Evolutionary conservation across 1,140 invertebrate species (phyloP).

Genomic region (Leptoteleia sp.): DNA sequence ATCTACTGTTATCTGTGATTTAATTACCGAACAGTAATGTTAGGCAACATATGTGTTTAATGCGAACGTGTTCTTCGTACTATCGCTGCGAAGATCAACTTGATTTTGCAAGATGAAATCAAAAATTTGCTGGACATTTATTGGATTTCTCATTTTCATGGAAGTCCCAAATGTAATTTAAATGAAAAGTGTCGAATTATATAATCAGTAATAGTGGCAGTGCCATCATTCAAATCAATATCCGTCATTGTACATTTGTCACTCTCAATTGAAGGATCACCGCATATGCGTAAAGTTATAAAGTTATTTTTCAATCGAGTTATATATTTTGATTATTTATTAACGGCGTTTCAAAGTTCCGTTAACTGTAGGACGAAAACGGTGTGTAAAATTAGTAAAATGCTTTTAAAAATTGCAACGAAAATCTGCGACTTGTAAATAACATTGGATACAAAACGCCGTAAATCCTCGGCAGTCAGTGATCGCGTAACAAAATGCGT

Average conservation of each 20-base stretch:
- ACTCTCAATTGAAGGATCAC: no score
- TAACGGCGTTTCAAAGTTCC: no score
- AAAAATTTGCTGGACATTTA: slow-evolving; percentile 4
- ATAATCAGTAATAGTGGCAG: no score
- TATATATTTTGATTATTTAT: no score
- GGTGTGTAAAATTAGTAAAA: neutral
- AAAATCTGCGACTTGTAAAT: slow-evolving; percentile 19
- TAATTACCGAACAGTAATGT: slow-evolving; percentile 68
- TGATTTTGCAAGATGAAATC: slow-evolving; percentile 14
- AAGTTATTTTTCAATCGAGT: no score
- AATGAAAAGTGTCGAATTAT: neutral
- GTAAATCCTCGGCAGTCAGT: slow-evolving; percentile 20
- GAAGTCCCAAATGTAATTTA: no score
- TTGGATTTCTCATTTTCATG: no score
- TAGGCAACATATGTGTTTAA: slow-evolving; percentile 40
- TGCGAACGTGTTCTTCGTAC: slow-evolving; percentile 15
- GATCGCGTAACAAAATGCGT: no score
- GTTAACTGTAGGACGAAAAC: neutral
- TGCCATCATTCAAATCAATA: no score
- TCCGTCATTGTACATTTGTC: no score
- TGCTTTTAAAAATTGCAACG: slow-evolving; percentile 6
- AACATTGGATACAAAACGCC: neutral
- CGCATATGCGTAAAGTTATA: no score
- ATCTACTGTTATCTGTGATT: slow-evolving; percentile 74
- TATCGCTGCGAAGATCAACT: slow-evolving; percentile 5